A percentile compares a stretch with the other conserved stretches of the same genome.
Evolutionary conservation across 2,113 vertebrate species (phyloP).

Genomic region (Arizona elegans): DNA sequence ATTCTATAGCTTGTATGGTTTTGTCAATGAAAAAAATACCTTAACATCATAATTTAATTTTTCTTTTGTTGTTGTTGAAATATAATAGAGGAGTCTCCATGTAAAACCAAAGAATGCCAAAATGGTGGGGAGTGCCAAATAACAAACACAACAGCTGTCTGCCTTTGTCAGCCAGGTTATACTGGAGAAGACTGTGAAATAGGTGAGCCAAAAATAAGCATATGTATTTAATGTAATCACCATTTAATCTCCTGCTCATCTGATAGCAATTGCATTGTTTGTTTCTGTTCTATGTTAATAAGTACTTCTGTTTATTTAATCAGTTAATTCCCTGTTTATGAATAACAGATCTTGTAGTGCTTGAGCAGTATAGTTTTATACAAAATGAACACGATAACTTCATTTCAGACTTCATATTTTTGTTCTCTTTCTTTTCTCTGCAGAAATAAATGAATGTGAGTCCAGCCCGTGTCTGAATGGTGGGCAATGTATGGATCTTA

Average conservation of each 20-base stretch:
- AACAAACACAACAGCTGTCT: slow-evolving; percentile 35
- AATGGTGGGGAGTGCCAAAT: slow-evolving; percentile 66
- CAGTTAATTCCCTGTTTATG: background rate
- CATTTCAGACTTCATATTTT: background rate
- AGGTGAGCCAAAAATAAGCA: slow-evolving; percentile 33
- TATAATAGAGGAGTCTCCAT: slow-evolving; percentile 62
- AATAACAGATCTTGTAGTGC: background rate
- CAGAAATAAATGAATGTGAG: slow-evolving; percentile 85
- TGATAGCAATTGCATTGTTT: background rate
- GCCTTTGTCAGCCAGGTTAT: slow-evolving; percentile 65
- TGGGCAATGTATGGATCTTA: slow-evolving; percentile 77
- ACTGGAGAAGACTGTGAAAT: slow-evolving; percentile 61
- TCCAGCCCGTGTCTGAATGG: slow-evolving; percentile 85
- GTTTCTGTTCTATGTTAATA: background rate
- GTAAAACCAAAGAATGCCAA: slow-evolving; percentile 65
- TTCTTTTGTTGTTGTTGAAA: background rate
- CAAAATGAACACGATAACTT: background rate
- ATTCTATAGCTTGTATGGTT: background rate
- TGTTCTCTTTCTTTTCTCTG: slow-evolving; percentile 8
- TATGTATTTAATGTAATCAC: background rate
- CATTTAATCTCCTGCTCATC: background rate
- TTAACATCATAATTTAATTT: background rate
- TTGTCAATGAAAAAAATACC: background rate
- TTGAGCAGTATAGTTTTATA: background rate
- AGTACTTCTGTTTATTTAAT: background rate